phyloP scores from a whole-genome alignment of 2,113 vertebrate genomes.

The Laticauda colubrina region DNA sequence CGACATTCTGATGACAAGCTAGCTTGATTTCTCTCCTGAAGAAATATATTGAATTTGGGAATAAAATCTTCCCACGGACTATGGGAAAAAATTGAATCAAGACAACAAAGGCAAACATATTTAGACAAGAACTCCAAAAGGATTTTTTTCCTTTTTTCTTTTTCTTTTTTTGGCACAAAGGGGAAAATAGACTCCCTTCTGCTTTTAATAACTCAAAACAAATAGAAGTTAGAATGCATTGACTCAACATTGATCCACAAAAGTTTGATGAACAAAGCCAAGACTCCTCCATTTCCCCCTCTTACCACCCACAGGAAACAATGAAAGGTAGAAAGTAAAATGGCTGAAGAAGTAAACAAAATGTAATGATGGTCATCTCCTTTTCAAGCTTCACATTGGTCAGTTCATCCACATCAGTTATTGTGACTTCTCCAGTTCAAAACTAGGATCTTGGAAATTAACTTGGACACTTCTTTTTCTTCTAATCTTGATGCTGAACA shows the following conservation, averaged over 20 bases:
- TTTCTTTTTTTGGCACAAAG: conserved; percentile 43
- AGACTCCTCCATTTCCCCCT: conserved; percentile 24
- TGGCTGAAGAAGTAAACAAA: conserved; percentile 34
- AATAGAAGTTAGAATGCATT: conserved; percentile 63
- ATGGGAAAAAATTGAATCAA: conserved; percentile 50
- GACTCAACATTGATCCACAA: conserved; percentile 44
- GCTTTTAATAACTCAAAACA: conserved; percentile 58
- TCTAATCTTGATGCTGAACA: conserved; percentile 47
- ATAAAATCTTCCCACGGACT: not conserved
- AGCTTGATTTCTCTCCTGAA: not conserved
- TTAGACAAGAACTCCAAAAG: conserved; percentile 52
- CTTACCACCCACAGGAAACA: conserved; percentile 40
- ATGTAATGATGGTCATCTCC: conserved; percentile 37
- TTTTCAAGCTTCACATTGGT: conserved; percentile 50
- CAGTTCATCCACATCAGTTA: conserved; percentile 48
- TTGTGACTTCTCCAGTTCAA: conserved; percentile 33
- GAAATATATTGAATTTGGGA: not conserved
- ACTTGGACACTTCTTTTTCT: conserved; percentile 34
- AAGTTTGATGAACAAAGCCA: conserved; percentile 40
- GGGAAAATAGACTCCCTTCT: conserved; percentile 48
- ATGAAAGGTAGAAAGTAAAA: conserved; percentile 37
- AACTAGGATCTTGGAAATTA: conserved; percentile 42
- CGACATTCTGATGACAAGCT: not conserved
- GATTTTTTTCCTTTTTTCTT: conserved; percentile 26
- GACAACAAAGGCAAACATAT: conserved; percentile 53